Evolutionary conservation across 2,797 vertebrate species (phyloP), one percentile per base, ranked within the genome.

Genomic region (Rhinichthys osculus): DNA sequence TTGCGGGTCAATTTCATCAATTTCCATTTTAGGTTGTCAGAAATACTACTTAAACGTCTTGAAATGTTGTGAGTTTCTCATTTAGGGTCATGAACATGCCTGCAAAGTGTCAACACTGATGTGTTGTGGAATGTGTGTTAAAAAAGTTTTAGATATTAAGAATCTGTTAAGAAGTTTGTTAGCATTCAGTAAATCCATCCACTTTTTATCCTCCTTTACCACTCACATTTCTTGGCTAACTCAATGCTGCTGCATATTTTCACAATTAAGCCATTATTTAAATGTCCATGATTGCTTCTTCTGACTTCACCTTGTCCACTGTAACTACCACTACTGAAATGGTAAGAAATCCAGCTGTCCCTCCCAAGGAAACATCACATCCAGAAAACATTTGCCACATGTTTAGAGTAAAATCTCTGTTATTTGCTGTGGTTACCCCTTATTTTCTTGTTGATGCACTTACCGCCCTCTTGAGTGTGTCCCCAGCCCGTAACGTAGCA

Each of bases 401-500:
- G 5, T 23, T 88, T 42, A 38, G 17, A 38, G 57, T 30, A 81
- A 83, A 67, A 40, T 8, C 3, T n/a, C 9, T 35, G 35, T 17
- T 38, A 67, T 78, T 79, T 77, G 50, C 10, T 64, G 5, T 77
- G 42, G 33, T 74, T 10, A 23, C n/a, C 6, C 13, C 2, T 38
- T 14, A 54, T 57, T 44, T 74, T 19, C 13, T 16, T 42, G 33
- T 17, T 44, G 35, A 80, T 23, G 9, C 11, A 73, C 91, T 92
- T 80, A 92, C 92, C 72, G 0, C 86, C 69, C 19, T 95, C 84
- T 3, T 91, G 88, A 62, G 89, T 87, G 87, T 96, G 69, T 6
- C 97, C 97, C 97, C 97, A 97, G 87, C 97, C 97, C 0, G 97
- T 97, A 90, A 97, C 95, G 40, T 89, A 93, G 90, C 97, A 97